Conservation (phyloP, 2,797 vertebrate species). For the Pangasius larnaudii region DNA sequence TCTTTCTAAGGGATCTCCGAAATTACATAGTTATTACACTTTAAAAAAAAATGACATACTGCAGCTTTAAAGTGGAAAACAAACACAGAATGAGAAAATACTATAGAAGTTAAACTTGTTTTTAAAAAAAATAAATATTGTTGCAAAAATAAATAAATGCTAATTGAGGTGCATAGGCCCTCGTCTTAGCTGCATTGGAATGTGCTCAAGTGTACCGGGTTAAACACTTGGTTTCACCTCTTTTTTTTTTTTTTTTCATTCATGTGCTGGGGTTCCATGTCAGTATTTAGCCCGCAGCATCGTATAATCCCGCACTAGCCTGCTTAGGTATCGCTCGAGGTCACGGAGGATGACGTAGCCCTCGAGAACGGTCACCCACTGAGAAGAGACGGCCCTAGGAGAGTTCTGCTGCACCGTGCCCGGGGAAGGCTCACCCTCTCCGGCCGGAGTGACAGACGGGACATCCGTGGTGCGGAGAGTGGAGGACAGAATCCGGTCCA, state of each 20-base stretch:
- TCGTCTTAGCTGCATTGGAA: not conserved
- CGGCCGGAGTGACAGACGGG: not conserved
- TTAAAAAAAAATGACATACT: not conserved
- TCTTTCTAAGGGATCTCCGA: not conserved
- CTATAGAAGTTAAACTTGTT: not conserved
- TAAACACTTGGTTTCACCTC: not conserved
- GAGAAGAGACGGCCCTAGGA: conserved; percentile 31
- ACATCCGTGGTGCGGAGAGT: not conserved
- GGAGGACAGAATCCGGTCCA: not conserved
- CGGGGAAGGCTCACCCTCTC: not conserved
- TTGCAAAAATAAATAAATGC: conserved; percentile 18
- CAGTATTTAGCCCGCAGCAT: conserved; percentile 66
- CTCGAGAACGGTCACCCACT: conserved; percentile 71
- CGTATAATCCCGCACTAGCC: conserved; percentile 75
- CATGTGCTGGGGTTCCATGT: not conserved
- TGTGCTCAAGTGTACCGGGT: not conserved
- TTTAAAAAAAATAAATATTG: conserved; percentile 15
- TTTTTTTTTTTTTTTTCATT: not conserved
- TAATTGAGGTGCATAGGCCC: not conserved
- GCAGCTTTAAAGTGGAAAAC: not conserved
- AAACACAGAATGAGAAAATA: not conserved
- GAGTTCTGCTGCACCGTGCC: not conserved
- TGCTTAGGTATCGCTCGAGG: conserved; percentile 76
- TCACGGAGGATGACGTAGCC: conserved; percentile 79
- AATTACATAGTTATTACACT: not conserved